Evolutionary conservation across 2,797 vertebrate genomes (phyloP), one percentile per base, ranked within the genome.

Genomic region (Poeciliopsis paucimaculata): DNA sequence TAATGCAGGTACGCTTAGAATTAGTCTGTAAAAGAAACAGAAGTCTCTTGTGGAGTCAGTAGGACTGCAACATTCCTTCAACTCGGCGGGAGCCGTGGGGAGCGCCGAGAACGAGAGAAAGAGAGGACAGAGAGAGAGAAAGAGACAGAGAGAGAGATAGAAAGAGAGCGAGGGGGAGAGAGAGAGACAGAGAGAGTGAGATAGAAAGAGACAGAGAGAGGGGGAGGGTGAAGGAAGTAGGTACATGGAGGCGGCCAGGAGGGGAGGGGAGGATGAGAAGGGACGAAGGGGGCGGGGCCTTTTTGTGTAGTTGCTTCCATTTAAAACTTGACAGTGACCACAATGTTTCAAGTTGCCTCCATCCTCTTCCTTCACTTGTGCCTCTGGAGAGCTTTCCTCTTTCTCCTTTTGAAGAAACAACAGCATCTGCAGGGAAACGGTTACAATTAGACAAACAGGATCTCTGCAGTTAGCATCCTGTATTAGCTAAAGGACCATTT

Each of bases 371-470:
- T 98, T 97, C 89, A 99, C 95, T 99, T 99, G 95, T 98, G 98
- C 88, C 98, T 96, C 94, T 98, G 98, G 84, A 97, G 96, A 26
- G 96, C 96, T 98, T 99, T 99, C 96, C 98, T 98, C 98, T 98
- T 99, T 93, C 97, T 97, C 87, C 98, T 96, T 90, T 99, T 99
- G 94, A 99, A 99, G 95, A 99, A 99, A 93, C 98, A 99, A 96
- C 98, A 99, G 97, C 98, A 99, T 96, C 98, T 99, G 93, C 5
- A 62, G 71, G 46, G 6, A 47, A 47, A 86, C 51, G 41, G 28
- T 12, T 26, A 10, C 4, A 26, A 41, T 68, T 41, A 68, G 64
- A 39, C 36, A 11, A 68, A 41, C 60, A 18, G 31, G 31, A 20
- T 64, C 28, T 31, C 57, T 60, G 15, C 15, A 34, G 60, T 34